Evolutionary conservation across 2,113 vertebrate genomes (phyloP).

Genomic region (Atractosteus spatula): DNA sequence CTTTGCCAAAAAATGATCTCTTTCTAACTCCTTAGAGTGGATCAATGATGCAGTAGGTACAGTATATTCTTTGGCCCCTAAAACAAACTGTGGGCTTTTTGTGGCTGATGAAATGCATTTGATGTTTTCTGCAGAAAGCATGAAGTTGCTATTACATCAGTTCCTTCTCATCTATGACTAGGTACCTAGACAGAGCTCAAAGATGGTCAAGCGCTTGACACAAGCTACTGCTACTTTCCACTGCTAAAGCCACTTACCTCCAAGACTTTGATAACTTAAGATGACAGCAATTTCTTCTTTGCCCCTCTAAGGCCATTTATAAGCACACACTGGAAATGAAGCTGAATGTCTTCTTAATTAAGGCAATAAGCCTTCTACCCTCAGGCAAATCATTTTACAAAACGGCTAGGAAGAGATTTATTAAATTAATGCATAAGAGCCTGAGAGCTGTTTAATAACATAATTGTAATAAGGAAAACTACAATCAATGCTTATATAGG

Average conservation of each 20-base stretch:
- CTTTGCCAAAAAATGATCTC: too few relatives aligned
- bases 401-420: constrained; percentile 55
- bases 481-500: constrained; percentile 26
- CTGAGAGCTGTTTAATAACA: constrained; percentile 44
- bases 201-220: constrained; percentile 12
- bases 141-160: constrained; percentile 35
- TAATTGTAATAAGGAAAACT: constrained; percentile 15
- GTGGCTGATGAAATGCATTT: constrained; percentile 40
- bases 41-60: too few relatives aligned
- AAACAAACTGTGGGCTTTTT: constrained; percentile 23
- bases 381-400: constrained; percentile 53
- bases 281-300: constrained; percentile 24
- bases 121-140: constrained; percentile 27
- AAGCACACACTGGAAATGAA: constrained; percentile 53
- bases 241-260: constrained; percentile 13
- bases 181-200: constrained; percentile 36
- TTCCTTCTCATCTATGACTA: constrained; percentile 48
- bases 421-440: constrained; percentile 55
- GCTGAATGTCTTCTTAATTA: constrained; percentile 62
- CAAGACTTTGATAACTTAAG: constrained; percentile 27
- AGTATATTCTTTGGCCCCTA: too few relatives aligned
- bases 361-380: constrained; percentile 57
- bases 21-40: too few relatives aligned
- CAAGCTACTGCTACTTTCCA: neutral
- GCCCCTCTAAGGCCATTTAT: constrained; percentile 41